phyloP scores from a whole-genome alignment of 1,140 invertebrate species.

The Tetraneura akinire region DNA sequence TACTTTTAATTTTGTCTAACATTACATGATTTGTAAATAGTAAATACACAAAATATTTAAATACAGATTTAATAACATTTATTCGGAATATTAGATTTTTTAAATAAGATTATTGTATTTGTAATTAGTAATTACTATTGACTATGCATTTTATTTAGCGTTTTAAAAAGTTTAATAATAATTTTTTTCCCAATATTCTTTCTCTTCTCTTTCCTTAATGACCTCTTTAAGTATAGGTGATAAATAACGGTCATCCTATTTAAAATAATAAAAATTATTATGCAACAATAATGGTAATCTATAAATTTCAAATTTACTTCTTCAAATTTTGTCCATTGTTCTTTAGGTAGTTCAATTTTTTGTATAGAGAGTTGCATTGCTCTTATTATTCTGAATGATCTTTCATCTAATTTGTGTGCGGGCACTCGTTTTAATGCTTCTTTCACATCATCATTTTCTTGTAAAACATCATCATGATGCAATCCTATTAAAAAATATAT shows the following conservation, averaged over 20 bases:
- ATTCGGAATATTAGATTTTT: background rate
- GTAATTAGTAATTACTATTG: background rate
- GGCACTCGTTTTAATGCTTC: conserved; percentile 82
- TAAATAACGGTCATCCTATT: conserved; percentile 43
- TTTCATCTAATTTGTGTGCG: conserved; percentile 70
- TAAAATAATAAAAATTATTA: background rate
- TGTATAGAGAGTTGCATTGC: conserved; percentile 74
- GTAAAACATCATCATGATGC: conserved; percentile 73
- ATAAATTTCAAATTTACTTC: conserved; percentile 59
- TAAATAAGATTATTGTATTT: background rate
- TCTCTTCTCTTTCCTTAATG: conserved; percentile 44
- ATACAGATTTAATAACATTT: background rate
- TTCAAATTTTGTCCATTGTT: conserved; percentile 86
- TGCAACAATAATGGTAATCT: background rate
- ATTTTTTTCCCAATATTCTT: conserved; percentile 52
- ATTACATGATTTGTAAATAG: too few species aligned
- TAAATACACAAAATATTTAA: background rate
- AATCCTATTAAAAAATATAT: conserved; percentile 63
- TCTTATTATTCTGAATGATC: conserved; percentile 77
- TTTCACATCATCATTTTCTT: conserved; percentile 71
- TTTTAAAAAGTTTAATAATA: conserved; percentile 36
- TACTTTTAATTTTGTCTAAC: too few species aligned
- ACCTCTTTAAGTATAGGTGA: conserved; percentile 25
- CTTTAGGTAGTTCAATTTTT: conserved; percentile 78
- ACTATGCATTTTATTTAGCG: background rate